phyloP scores from a whole-genome alignment of 1,140 invertebrate species.

The Anagrus nilaparvatae region DNA sequence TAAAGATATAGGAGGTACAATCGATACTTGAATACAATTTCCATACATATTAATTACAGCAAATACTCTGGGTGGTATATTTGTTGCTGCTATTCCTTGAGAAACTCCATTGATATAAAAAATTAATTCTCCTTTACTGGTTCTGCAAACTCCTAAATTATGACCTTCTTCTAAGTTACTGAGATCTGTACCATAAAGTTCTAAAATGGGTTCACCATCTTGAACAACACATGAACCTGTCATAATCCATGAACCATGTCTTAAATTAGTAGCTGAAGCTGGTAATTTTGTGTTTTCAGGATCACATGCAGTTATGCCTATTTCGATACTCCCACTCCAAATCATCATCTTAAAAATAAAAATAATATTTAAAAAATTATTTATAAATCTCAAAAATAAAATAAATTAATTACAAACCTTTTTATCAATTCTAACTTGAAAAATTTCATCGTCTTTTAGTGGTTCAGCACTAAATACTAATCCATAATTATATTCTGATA shows the following conservation, averaged over 20 bases:
- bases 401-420: constrained; percentile 49
- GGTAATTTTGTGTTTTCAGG: constrained; percentile 72
- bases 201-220: constrained; percentile 67
- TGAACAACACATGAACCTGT: constrained; percentile 74
- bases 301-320: constrained; percentile 79
- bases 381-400: not conserved
- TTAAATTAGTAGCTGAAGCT: constrained; percentile 72
- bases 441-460: constrained; percentile 71
- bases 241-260: constrained; percentile 82
- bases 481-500: constrained; percentile 73
- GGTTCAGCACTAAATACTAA: constrained; percentile 76
- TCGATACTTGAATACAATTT: constrained; percentile 80
- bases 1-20: constrained; percentile 32
- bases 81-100: constrained; percentile 73
- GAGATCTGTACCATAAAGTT: constrained; percentile 76
- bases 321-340: constrained; percentile 88
- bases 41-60: constrained; percentile 87
- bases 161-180: constrained; percentile 78
- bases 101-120: constrained; percentile 85
- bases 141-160: constrained; percentile 71
- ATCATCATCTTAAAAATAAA: constrained; percentile 50
- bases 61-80: constrained; percentile 66
- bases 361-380: constrained; percentile 6
- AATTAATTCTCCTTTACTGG: constrained; percentile 70
- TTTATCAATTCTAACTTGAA: constrained; percentile 81